Base-by-base conservation (phyloP, 2,888 invertebrate species). In the Caenorhabditis sp. region DNA sequence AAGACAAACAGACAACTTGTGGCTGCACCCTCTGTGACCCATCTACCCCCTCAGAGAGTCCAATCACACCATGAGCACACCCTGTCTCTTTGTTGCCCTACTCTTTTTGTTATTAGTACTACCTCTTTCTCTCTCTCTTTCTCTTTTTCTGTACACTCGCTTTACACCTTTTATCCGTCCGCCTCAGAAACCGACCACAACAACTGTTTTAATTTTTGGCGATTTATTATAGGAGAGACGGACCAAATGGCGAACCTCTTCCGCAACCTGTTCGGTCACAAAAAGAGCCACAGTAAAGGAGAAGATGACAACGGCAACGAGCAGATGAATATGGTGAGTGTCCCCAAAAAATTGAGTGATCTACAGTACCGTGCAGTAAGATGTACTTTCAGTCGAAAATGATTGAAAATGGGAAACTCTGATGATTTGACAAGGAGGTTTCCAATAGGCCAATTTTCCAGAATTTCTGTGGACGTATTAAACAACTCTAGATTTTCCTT, bases 181-280 rank as follows among this genome's bases (percentile, higher is more conserved):
- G 14, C 64, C 54, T 14, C 12, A 2, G 8, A 38, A 16, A 14
- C n/a, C n/a, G n/a, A n/a, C 24, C 2, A 38, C 58, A 35, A 44
- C 59, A 72, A 58, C 59, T 59, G 58, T 72, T 59, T 72, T 72
- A 58, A 72, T 72, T 59, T 72, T 69, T 56, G 14, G 56, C n/a
- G 8, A 41, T 63, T 47, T 63, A 51, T 63, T 74, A 31, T 63
- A 61, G 63, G 14, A 24, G 22, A 31, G 5, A 1, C 26, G 4
- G 51, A n/a, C 22, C 28, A 14, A 35, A 84, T 84, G 84, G 84
- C 84, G 26, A 84, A 63, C 28, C 51, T 84, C 14, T 84, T 84
- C 54, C 80, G 84, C 41, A 84, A 75, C 44, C 56, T 84, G n/a
- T 84, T 84, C 61, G 68, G 80, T 8, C 63, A 80, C 68, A 84